Conservation (phyloP, 2,113 vertebrate species). For the Siphamia tubifer region DNA sequence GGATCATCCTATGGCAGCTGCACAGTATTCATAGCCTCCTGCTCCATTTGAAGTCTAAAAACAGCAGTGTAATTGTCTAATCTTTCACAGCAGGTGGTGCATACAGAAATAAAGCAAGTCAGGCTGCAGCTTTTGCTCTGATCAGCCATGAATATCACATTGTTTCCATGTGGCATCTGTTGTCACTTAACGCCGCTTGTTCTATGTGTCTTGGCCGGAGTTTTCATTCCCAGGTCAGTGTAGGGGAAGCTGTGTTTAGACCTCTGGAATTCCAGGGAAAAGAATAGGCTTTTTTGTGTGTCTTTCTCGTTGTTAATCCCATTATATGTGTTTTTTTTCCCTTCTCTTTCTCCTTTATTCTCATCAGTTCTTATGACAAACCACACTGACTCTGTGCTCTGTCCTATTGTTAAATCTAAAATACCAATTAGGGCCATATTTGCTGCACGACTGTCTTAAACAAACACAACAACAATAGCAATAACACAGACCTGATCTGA, state of each 20-base stretch:
- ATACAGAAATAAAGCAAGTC: conserved; percentile 37
- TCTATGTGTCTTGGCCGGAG: background rate
- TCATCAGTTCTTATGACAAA: background rate
- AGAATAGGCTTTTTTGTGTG: background rate
- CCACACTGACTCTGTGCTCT: too few species aligned
- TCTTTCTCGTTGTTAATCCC: background rate
- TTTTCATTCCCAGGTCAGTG: background rate
- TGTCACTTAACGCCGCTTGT: background rate
- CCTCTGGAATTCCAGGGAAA: background rate
- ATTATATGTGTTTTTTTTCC: background rate
- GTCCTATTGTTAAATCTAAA: too few species aligned
- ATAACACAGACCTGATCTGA: background rate
- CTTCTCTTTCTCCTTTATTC: background rate
- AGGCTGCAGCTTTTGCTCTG: background rate
- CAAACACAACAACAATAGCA: background rate
- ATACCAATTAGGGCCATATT: background rate
- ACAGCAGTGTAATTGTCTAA: conserved; percentile 41
- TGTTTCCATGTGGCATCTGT: conserved; percentile 27
- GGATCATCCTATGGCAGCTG: conserved; percentile 14
- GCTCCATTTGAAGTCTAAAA: conserved; percentile 38
- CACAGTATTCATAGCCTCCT: conserved; percentile 17
- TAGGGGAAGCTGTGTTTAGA: background rate
- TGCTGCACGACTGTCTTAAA: background rate
- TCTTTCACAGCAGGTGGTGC: conserved; percentile 56
- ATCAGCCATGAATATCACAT: background rate